Evolutionary conservation across 2,888 invertebrate genomes (phyloP), one percentile per base, ranked within the genome.

Genomic region (Tinea trinotella): DNA sequence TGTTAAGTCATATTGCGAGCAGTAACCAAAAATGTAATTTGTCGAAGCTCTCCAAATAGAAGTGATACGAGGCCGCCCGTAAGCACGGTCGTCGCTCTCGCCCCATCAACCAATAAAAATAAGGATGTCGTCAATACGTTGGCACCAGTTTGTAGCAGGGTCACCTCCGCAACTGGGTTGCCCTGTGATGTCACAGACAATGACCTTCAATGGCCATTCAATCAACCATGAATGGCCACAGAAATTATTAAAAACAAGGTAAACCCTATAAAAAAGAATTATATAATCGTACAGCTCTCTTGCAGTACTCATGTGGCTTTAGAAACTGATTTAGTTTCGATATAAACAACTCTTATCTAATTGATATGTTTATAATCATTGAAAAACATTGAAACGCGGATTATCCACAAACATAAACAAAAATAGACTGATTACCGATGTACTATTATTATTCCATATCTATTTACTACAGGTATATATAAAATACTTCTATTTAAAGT

Each of bases 101-200:
- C 70, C 71, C 70, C 67, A 63, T 71, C 70, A 70, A 72, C 72
- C 74, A 80, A 80, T 83, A 81, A 77, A 84, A 83, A 84, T 81
- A 84, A 82, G 84, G 84, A 84, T 84, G 84, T 78, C 83, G 84
- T 84, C 84, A 84, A 83, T 81, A 71, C 70, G 70, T 82, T 84
- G 82, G 84, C 83, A 80, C 79, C 71, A 50, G 19, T 19, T 12
- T 6, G 70, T 73, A 63, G 69, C 68, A 70, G 74, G 76, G 76
- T 80, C 80, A 78, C 76, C 77, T 76, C 74, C 64, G 63, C 59
- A 59, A 24, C 61, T 64, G 68, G 68, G 66, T 60, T 68, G 67
- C 61, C 67, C 69, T 63, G 65, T 55, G 52, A 54, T 50, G 53
- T 36, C 24, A 55, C 40, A 30, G 36, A 35, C 34, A 22, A 44